Percentiles rank a stretch among this genome's conserved stretches.
Conservation (phyloP, 2,797 vertebrate species). For the Acrossocheilus wenchowensis region DNA sequence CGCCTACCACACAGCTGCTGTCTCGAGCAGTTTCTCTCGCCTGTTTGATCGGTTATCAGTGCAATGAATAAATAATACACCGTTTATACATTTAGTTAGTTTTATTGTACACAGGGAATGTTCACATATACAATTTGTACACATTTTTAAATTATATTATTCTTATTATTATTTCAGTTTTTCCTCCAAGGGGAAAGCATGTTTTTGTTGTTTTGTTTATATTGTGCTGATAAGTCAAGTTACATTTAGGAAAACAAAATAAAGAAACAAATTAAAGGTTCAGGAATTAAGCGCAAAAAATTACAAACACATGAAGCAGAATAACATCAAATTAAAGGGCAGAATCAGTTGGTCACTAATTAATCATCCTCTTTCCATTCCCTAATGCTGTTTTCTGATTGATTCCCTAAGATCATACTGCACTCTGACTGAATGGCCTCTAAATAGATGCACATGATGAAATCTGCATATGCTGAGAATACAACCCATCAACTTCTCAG, state of each 20-base stretch:
- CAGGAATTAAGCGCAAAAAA: conserved; percentile 66
- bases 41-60: not conserved
- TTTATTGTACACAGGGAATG: conserved; percentile 80
- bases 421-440: not conserved
- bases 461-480: conserved; percentile 6
- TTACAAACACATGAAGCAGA: conserved; percentile 57
- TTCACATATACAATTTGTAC: conserved; percentile 77
- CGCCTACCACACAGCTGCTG: not conserved
- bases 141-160: conserved; percentile 55
- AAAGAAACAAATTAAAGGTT: conserved; percentile 43
- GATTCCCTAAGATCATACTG: not conserved
- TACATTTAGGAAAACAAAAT: conserved; percentile 47
- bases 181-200: conserved; percentile 56
- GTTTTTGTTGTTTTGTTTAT: conserved; percentile 16
- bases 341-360: not conserved
- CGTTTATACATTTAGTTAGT: conserved; percentile 60
- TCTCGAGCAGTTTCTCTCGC: not conserved
- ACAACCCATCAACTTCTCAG: not conserved
- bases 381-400: conserved; percentile 5
- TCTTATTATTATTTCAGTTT: conserved; percentile 54
- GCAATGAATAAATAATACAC: conserved; percentile 38
- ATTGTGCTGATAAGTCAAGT: conserved; percentile 32
- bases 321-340: conserved; percentile 57
- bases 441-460: not conserved
- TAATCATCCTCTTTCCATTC: conserved; percentile 1